Base-by-base conservation (phyloP, 2,888 invertebrate genomes). In the Stenichneumon culpator region DNA sequence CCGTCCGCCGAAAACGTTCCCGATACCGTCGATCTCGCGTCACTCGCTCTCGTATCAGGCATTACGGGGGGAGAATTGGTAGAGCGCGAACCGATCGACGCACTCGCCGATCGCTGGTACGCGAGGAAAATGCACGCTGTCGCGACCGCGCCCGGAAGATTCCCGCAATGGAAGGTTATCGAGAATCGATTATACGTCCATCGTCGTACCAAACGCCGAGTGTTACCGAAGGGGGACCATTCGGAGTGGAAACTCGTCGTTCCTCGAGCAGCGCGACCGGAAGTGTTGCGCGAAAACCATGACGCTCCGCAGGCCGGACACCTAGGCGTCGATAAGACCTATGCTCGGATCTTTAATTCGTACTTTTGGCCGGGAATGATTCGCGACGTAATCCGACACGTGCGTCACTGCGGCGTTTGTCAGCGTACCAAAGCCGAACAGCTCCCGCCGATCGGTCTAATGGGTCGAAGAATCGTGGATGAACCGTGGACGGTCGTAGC, bases 281-380 rank as follows among this genome's bases (percentile, higher is more conserved):
- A 65, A 0, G 79, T 77, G 0, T 54, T 86, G 0, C 3, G 9
- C 3, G 86, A 86, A 11, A 57, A 11, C 9, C 86, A 87, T 16
- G 80, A 87, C 25, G 52, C 19, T 0, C 75, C 84, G 0, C 75
- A 78, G 6, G 65, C 86, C 2, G 89, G 81, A 11, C 88, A 89
- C 36, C 67, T 82, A 0, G 87, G 88, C 0, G 70, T 84, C 1
- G 83, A 83, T 0, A 89, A 88, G 36, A 88, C 89, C 0, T 86
- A 69, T 4, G 57, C 74, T 0, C 60, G 89, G 7, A 47, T 86
- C 4, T 14, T 72, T 0, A 2, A 50, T 3, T 28, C 63, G 14
- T 89, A 83, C 52, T 90, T 86, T 65, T 90, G 89, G 89, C 89
- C 90, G 0, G 52, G 77, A 14, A 86, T 88, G 81, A 68, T 63